Conservation (phyloP, 2,888 invertebrate species). For the Ophonus ardosiacus region DNA sequence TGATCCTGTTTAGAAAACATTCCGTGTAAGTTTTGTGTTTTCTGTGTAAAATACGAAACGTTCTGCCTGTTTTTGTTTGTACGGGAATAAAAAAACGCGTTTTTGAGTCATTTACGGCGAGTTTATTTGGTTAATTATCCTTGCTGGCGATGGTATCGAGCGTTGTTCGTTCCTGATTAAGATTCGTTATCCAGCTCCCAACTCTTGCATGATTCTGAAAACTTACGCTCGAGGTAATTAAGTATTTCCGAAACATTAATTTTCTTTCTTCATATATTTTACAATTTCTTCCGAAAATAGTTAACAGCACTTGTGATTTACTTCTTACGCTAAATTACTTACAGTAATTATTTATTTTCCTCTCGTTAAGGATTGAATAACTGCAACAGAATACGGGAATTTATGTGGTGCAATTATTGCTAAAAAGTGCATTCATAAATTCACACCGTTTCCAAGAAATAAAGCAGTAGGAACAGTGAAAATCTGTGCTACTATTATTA, state of each 20-base stretch:
- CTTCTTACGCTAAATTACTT: constrained; percentile 25
- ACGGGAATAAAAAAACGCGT: constrained; percentile 6
- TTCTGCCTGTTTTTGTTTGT: not conserved
- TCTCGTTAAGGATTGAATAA: constrained; percentile 8
- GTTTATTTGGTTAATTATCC: constrained; percentile 58
- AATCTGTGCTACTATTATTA: too few species aligned
- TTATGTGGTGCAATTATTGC: not conserved
- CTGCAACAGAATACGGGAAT: not conserved
- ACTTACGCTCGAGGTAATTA: constrained; percentile 57
- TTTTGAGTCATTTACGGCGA: constrained; percentile 48
- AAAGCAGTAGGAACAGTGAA: too few species aligned
- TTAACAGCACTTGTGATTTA: constrained; percentile 23
- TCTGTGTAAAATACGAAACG: too few species aligned
- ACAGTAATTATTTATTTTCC: not conserved
- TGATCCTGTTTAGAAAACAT: too few species aligned
- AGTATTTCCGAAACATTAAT: constrained; percentile 62
- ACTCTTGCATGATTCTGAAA: constrained; percentile 51
- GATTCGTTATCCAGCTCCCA: constrained; percentile 14
- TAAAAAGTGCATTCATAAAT: not conserved
- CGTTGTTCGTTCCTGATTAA: constrained; percentile 29
- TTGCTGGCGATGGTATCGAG: constrained; percentile 46
- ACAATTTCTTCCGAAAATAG: constrained; percentile 47
- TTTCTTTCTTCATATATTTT: constrained; percentile 50
- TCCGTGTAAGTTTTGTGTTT: too few species aligned
- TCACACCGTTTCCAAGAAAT: not conserved